These are phyloP conservation scores for Cinara cedri DNA, from an alignment of 2,888 invertebrate genomes.

Conservation along the genomic window DNA sequence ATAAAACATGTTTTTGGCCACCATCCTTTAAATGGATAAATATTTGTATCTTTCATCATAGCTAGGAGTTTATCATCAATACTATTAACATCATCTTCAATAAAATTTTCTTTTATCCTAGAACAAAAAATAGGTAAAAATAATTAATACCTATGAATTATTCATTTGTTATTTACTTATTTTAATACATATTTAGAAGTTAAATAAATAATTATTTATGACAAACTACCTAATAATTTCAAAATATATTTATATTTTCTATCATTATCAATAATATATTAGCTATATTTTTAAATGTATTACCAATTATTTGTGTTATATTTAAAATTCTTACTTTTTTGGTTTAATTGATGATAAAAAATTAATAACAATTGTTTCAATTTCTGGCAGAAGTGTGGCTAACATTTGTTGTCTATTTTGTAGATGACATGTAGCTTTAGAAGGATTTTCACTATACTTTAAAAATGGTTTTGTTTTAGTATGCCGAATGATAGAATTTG, in stretches of 20 bases:
- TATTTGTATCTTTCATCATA: conserved; percentile 31
- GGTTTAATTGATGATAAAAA: conserved; percentile 56
- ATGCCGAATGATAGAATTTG: conserved; percentile 53
- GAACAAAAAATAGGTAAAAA: conserved; percentile 25
- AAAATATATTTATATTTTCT: neutral
- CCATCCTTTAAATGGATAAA: conserved; percentile 55
- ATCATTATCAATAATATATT: neutral
- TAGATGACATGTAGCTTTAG: conserved; percentile 51
- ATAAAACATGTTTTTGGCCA: conserved; percentile 51
- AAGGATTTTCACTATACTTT: conserved; percentile 57
- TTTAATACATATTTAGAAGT: neutral
- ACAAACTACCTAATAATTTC: neutral
- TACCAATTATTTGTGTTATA: neutral
- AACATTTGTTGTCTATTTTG: conserved; percentile 57
- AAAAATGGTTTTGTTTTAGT: conserved; percentile 53
- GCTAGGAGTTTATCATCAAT: conserved; percentile 20
- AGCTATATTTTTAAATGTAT: neutral
- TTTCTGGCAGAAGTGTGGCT: conserved; percentile 56
- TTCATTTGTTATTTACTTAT: neutral
- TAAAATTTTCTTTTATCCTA: conserved; percentile 32
- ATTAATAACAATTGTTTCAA: conserved; percentile 44
- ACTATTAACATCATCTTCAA: neutral
- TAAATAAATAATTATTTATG: neutral
- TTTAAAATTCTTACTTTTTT: conserved; percentile 51
- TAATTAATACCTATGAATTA: neutral